Conservation (phyloP, 2,113 vertebrate species). For the Platycercus adscitus region DNA sequence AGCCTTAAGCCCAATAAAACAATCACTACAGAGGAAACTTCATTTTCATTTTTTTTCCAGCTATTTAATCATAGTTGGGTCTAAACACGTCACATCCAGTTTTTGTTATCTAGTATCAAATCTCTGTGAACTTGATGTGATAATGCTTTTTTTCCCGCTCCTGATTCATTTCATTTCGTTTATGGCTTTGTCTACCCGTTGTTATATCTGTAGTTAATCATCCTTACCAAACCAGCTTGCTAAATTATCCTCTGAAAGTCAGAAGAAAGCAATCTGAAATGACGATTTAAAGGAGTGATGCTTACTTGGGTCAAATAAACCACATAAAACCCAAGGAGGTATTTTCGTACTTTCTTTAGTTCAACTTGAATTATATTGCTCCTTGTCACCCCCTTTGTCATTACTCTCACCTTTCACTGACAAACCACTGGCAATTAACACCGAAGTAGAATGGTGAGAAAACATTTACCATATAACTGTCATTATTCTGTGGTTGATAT, state of each 20-base stretch:
- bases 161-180: background rate
- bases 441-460: background rate
- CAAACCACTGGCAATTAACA: constrained; percentile 52
- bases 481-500: constrained; percentile 6
- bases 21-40: constrained; percentile 9
- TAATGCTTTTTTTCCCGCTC: background rate
- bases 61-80: background rate
- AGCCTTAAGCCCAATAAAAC: background rate
- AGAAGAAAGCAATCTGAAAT: constrained; percentile 50
- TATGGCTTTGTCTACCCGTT: constrained; percentile 13
- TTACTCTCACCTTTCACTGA: background rate
- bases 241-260: constrained; percentile 52
- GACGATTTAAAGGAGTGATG: constrained; percentile 45
- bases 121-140: background rate
- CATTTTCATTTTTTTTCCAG: background rate
- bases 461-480: constrained; percentile 1
- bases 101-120: background rate
- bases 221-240: constrained; percentile 9
- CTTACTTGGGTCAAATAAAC: constrained; percentile 19
- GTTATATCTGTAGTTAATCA: constrained; percentile 31
- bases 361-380: constrained; percentile 29
- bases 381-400: constrained; percentile 13
- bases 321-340: constrained; percentile 28
- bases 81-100: background rate
- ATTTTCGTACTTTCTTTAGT: constrained; percentile 54